Evolutionary conservation across 2,797 vertebrate species (phyloP).

Genomic region (Ispidina picta): DNA sequence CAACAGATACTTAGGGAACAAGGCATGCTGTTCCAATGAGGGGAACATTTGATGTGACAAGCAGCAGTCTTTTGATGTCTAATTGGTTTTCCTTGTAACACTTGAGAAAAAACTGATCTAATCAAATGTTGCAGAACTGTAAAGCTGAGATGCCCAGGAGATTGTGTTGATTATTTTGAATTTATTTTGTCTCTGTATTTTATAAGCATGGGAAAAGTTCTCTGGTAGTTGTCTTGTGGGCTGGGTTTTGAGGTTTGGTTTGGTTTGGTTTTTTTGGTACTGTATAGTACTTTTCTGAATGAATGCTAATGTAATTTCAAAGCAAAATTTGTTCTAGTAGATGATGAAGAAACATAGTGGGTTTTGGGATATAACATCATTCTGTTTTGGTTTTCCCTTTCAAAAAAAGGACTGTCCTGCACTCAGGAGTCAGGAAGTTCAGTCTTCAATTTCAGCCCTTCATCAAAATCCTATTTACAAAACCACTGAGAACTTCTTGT

Average conservation of each 20-base stretch:
- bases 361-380: background rate
- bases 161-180: background rate
- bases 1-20: background rate
- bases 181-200: background rate
- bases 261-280: background rate
- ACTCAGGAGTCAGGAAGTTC: background rate
- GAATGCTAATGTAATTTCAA: background rate
- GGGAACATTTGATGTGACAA: conserved; percentile 26
- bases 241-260: background rate
- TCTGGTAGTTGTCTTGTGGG: background rate
- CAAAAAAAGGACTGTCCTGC: background rate
- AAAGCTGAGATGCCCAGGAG: background rate
- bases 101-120: background rate
- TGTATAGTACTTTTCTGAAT: background rate
- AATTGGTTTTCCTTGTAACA: conserved; percentile 32
- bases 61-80: conserved; percentile 38
- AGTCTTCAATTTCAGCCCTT: background rate
- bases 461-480: background rate
- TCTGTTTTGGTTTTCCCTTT: background rate
- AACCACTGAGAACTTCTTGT: background rate
- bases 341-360: background rate
- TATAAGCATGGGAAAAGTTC: background rate
- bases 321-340: background rate
- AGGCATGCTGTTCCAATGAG: background rate
- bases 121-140: background rate